Conservation (phyloP, 2,888 invertebrate species). For the Apodemia hepburni region DNA sequence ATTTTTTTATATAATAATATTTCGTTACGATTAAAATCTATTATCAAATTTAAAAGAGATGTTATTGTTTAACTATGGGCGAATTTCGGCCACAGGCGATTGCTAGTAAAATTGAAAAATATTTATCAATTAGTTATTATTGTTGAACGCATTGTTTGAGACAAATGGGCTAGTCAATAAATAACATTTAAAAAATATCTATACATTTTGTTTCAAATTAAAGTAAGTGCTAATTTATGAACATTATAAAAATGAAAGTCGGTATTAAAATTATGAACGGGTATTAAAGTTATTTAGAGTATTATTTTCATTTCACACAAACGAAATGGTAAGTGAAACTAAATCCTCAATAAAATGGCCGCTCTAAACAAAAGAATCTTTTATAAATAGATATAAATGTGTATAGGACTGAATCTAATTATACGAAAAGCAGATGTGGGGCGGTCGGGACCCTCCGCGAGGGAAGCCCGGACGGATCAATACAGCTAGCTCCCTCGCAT, state of each 20-base stretch:
- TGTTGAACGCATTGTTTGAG: too few relatives aligned
- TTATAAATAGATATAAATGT: constrained; percentile 41
- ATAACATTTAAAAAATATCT: too few relatives aligned
- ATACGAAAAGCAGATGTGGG: constrained; percentile 32
- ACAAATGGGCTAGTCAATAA: too few relatives aligned
- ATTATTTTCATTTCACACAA: neutral
- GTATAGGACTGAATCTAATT: constrained; percentile 28
- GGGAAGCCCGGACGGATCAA: constrained; percentile 59
- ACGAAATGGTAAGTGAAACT: neutral
- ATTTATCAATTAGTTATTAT: too few relatives aligned
- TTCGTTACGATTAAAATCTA: too few relatives aligned
- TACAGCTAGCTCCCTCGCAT: constrained; percentile 50
- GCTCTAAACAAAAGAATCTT: constrained; percentile 27
- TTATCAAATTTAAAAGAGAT: too few relatives aligned
- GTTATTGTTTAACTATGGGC: too few relatives aligned
- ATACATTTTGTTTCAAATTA: too few relatives aligned
- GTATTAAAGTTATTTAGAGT: constrained; percentile 21
- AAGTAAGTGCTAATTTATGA: too few relatives aligned
- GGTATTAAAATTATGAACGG: constrained; percentile 31
- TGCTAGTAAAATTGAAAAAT: too few relatives aligned
- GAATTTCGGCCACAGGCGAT: too few relatives aligned
- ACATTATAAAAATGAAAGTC: neutral
- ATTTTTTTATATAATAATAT: too few relatives aligned
- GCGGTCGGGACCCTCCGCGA: constrained; percentile 29
- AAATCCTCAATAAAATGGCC: constrained; percentile 8